Percentiles rank a stretch among this genome's conserved stretches.
phyloP scores from a whole-genome alignment of 2,113 vertebrate genomes.

The Callionymus lyra region DNA sequence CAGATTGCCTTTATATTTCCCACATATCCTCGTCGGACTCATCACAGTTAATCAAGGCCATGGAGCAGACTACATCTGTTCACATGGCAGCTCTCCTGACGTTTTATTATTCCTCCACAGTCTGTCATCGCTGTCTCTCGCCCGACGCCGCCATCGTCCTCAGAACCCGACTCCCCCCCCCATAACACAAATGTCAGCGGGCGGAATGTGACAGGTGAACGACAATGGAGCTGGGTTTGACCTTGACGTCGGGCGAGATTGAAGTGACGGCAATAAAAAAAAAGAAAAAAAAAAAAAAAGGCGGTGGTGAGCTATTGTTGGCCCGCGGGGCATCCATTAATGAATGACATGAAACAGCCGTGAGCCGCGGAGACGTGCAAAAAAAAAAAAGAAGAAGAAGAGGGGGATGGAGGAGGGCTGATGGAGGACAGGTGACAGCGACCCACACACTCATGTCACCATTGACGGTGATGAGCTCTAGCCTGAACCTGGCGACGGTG shows the following conservation, averaged over 20 bases:
- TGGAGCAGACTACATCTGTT: slow-evolving; percentile 51
- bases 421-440: slow-evolving; percentile 57
- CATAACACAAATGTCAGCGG: slow-evolving; percentile 59
- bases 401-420: slow-evolving; percentile 22
- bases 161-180: slow-evolving; percentile 11
- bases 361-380: slow-evolving; percentile 34
- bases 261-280: slow-evolving; percentile 61
- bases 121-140: slow-evolving; percentile 33
- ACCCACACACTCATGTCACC: slow-evolving; percentile 32
- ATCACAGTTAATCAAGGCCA: slow-evolving; percentile 55
- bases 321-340: slow-evolving; percentile 60
- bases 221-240: slow-evolving; percentile 55
- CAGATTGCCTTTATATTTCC: slow-evolving; percentile 43
- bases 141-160: slow-evolving; percentile 13
- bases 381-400: no score
- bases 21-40: slow-evolving; percentile 27
- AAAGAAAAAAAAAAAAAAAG: no score
- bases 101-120: slow-evolving; percentile 42
- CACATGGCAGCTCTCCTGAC: slow-evolving; percentile 43
- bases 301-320: slow-evolving; percentile 61
- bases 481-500: slow-evolving; percentile 6
- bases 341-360: slow-evolving; percentile 62
- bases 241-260: slow-evolving; percentile 53
- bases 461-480: slow-evolving; percentile 33
- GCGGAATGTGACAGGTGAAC: slow-evolving; percentile 57